Conservation (phyloP, 37 sponge, comb jelly and placozoan genomes). For the Geodia barretti region DNA sequence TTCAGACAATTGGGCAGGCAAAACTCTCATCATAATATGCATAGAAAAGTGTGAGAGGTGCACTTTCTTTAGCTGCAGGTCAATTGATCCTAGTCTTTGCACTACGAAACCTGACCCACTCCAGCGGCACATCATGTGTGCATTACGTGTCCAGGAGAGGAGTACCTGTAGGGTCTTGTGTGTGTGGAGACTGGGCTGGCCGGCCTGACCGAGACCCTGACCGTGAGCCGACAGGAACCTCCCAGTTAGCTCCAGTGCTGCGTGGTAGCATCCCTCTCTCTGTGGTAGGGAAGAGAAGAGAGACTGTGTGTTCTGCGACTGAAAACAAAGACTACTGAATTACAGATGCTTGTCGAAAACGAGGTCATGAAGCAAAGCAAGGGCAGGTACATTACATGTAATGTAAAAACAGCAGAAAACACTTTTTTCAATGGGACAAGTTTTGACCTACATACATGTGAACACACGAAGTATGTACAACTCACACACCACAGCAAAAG, state of each 20-base stretch:
- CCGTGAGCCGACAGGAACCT: constrained; percentile 76
- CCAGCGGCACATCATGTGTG: neutral
- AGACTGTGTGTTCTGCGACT: neutral
- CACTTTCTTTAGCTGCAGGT: neutral
- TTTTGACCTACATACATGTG: neutral
- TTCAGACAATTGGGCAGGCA: too few relatives aligned
- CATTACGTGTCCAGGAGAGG: neutral
- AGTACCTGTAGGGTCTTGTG: constrained; percentile 76
- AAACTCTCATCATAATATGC: too few relatives aligned
- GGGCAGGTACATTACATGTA: neutral
- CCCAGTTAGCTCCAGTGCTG: constrained; percentile 73
- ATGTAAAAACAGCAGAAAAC: neutral
- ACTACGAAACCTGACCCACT: neutral
- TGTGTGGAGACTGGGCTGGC: constrained; percentile 70
- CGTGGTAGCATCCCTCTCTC: constrained; percentile 50
- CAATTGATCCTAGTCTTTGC: neutral
- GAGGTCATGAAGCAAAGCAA: neutral
- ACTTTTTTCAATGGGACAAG: neutral
- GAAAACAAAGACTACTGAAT: too few relatives aligned
- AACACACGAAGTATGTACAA: neutral
- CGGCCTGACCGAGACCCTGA: constrained; percentile 60
- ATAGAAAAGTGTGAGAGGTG: too few relatives aligned
- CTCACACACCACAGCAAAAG: neutral
- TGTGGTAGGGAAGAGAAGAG: constrained; percentile 13
- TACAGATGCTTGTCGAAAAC: too few relatives aligned